Evolutionary conservation across 2,888 invertebrate genomes (phyloP).

Genomic region (Alloplasta piceator): DNA sequence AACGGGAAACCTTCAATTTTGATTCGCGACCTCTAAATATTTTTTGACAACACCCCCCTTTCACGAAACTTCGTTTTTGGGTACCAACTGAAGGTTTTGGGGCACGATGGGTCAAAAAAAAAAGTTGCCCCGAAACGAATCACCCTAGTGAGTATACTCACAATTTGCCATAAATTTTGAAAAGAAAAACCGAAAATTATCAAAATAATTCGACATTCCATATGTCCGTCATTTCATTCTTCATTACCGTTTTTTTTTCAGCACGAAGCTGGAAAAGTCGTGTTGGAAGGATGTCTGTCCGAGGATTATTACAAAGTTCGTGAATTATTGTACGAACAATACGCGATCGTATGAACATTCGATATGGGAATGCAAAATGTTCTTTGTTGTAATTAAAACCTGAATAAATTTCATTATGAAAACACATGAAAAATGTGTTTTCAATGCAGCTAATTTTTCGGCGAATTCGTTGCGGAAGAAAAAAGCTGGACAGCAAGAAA

Average conservation of each 20-base stretch:
- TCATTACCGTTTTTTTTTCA: conserved; percentile 80
- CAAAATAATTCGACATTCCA: too few species aligned
- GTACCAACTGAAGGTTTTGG: too few species aligned
- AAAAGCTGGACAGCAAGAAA: too few species aligned
- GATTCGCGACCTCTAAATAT: too few species aligned
- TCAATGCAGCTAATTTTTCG: background rate
- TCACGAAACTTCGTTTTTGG: too few species aligned
- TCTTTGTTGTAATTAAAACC: conserved; percentile 41
- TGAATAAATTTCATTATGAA: conserved; percentile 56
- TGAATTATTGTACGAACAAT: conserved; percentile 96
- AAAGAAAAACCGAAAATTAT: too few species aligned
- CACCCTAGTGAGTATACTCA: conserved; percentile 85
- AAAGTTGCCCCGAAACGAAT: too few species aligned
- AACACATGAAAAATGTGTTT: conserved; percentile 4
- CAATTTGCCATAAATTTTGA: conserved; percentile 3
- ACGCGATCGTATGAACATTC: conserved; percentile 92
- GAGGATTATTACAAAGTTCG: conserved; percentile 98
- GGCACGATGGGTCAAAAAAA: too few species aligned
- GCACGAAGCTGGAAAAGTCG: conserved; percentile 96
- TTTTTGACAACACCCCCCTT: too few species aligned
- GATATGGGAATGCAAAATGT: conserved; percentile 7
- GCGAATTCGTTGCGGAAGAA: too few species aligned
- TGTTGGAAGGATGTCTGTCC: conserved; percentile 96
- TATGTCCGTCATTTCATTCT: background rate
- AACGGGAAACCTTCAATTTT: too few species aligned